Evolutionary conservation across 2,113 vertebrate species (phyloP).

Genomic region (Urocitellus parryii): DNA sequence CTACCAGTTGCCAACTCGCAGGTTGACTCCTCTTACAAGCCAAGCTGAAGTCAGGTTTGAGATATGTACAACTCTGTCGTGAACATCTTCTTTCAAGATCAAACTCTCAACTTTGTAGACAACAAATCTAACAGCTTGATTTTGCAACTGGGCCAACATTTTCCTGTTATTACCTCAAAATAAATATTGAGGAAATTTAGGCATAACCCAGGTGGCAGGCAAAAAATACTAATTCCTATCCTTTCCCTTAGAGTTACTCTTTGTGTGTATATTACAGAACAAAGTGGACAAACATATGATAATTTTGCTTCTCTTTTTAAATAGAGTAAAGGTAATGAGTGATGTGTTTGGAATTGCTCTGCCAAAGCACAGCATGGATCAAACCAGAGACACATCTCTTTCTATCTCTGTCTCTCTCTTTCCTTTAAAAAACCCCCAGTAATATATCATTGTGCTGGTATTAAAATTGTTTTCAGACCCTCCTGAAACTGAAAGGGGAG

Average conservation of each 20-base stretch:
- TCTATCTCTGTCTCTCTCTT: no score
- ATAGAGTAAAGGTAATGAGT: background rate
- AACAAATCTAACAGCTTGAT: background rate
- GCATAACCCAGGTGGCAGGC: background rate
- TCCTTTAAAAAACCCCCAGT: no score
- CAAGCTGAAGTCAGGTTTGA: background rate
- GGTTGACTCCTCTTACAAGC: background rate
- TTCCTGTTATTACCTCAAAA: background rate
- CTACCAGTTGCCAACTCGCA: background rate
- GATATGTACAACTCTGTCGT: background rate
- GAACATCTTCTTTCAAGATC: background rate
- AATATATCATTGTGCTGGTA: no score
- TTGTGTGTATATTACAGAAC: background rate
- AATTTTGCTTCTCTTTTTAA: background rate
- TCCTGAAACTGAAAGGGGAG: no score
- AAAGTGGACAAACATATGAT: background rate
- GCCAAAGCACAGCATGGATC: background rate
- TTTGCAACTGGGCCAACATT: conserved; percentile 17
- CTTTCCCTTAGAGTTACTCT: background rate
- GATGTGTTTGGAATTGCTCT: background rate
- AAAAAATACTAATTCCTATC: background rate
- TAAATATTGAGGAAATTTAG: background rate
- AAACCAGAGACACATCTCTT: background rate
- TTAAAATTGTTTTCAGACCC: no score
- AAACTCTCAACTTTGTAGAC: background rate